Evolutionary conservation across 2,797 vertebrate genomes (phyloP), one percentile per base, ranked within the genome.

Genomic region (Gadopsis marmoratus): DNA sequence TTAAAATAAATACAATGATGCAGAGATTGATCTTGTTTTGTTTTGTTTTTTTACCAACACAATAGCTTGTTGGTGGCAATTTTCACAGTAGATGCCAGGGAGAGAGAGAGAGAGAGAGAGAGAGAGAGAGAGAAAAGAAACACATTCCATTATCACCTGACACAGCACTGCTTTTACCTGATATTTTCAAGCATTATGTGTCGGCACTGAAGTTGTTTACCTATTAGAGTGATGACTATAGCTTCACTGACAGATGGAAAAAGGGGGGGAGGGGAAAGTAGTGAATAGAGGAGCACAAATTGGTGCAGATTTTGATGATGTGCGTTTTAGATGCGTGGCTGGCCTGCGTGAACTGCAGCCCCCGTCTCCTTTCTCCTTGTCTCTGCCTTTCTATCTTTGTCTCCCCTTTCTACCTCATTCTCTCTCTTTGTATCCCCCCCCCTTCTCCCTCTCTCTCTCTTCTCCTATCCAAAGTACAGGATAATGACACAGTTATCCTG

Each of bases 401-500:
- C 83, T 85, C 81, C 69, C n/a, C 67, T 74, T 76, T 83, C 74
- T 81, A 70, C 53, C 79, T 84, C 86, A 61, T 78, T 73, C 78
- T 62, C 78, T 82, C 77, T 48, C 78, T 88, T 83, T 84, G 66
- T 87, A 47, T 66, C 86, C 78, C 64, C 55, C 59, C 61, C 56
- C 47, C 51, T 33, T 39, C 67, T 53, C 56, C 66, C 71, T 60
- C 76, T 61, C 83, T 63, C 74, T 64, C 82, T 71, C 29, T 83
- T 71, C 91, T 90, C 83, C 92, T 82, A 91, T 93, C 94, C 92
- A 93, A 93, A 93, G 93, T 94, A 91, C 92, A 89, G 90, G 94
- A 95, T 95, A 96, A 96, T 96, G 95, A 95, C 94, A 95, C 95
- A 94, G 92, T 95, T 94, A 95, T 94, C 86, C 93, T 84, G 90